Conservation (phyloP, 53 echinoderm and acorn worm species). For the Paelopatides confundens region DNA sequence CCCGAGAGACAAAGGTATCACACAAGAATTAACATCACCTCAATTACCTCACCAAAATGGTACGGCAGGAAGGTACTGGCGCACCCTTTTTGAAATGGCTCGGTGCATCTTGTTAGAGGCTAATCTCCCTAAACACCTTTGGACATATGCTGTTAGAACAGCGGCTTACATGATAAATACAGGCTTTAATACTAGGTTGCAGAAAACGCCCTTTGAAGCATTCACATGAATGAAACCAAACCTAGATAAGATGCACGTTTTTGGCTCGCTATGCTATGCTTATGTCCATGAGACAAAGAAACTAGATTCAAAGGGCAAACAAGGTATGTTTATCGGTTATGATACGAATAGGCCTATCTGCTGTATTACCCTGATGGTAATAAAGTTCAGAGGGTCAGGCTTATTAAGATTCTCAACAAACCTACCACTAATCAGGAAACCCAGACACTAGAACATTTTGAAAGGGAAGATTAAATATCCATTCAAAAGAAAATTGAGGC, state of each 20-base stretch:
- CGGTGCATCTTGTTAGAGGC: slow-evolving; percentile 42
- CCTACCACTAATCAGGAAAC: background rate
- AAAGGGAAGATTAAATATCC: background rate
- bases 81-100: slow-evolving; percentile 57
- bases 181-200: background rate
- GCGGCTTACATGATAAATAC: slow-evolving; percentile 52
- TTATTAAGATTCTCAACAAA: slow-evolving; percentile 22
- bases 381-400: slow-evolving; percentile 20
- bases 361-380: slow-evolving; percentile 14
- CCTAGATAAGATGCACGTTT: slow-evolving; percentile 31
- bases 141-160: slow-evolving; percentile 52
- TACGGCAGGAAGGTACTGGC: slow-evolving; percentile 52
- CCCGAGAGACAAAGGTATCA: background rate
- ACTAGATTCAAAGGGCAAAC: background rate
- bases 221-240: slow-evolving; percentile 5
- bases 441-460: background rate
- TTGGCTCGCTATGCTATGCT: slow-evolving; percentile 51
- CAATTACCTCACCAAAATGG: slow-evolving; percentile 60
- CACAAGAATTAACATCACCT: slow-evolving; percentile 29
- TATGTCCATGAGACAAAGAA: slow-evolving; percentile 18
- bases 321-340: slow-evolving; percentile 48
- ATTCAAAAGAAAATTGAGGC: background rate
- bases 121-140: slow-evolving; percentile 40
- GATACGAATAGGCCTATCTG: slow-evolving; percentile 48
- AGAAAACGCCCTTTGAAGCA: background rate